Percentiles rank a stretch among this genome's conserved stretches.
phyloP scores from a whole-genome alignment of 2,797 vertebrate genomes.

The Valencia hispanica region DNA sequence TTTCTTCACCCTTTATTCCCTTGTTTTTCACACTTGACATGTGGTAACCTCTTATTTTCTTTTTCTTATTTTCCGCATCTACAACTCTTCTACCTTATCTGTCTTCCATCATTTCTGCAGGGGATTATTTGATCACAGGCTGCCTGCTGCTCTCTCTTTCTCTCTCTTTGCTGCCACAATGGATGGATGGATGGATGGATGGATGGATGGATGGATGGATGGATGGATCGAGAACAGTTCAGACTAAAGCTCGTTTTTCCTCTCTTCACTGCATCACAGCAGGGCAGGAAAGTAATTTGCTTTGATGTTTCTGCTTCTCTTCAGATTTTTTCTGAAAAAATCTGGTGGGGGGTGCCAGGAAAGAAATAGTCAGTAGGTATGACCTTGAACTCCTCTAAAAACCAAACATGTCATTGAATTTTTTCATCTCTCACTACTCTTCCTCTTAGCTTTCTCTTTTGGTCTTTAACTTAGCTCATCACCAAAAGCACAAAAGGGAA shows the following conservation, averaged over 20 bases:
- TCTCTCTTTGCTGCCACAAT: slow-evolving; percentile 33
- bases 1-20: slow-evolving; percentile 4
- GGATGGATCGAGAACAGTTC: slow-evolving; percentile 14
- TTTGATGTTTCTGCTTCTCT: slow-evolving; percentile 45
- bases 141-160: slow-evolving; percentile 38
- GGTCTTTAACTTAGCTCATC: background rate
- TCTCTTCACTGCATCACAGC: slow-evolving; percentile 25
- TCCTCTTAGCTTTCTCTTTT: background rate
- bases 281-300: slow-evolving; percentile 36
- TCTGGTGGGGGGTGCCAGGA: background rate
- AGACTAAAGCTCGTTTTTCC: slow-evolving; percentile 3
- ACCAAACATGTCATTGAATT: slow-evolving; percentile 10
- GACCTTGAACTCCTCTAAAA: slow-evolving; percentile 30
- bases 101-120: slow-evolving; percentile 31
- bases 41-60: slow-evolving; percentile 7
- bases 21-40: slow-evolving; percentile 30
- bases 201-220: slow-evolving; percentile 15
- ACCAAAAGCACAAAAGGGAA: background rate
- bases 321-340: slow-evolving; percentile 2
- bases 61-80: slow-evolving; percentile 1
- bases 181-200: slow-evolving; percentile 5
- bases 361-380: slow-evolving; percentile 29
- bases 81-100: slow-evolving; percentile 9
- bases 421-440: slow-evolving; percentile 26
- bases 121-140: slow-evolving; percentile 38